Conservation (phyloP, 2,113 vertebrate species). For the Stegastes partitus region DNA sequence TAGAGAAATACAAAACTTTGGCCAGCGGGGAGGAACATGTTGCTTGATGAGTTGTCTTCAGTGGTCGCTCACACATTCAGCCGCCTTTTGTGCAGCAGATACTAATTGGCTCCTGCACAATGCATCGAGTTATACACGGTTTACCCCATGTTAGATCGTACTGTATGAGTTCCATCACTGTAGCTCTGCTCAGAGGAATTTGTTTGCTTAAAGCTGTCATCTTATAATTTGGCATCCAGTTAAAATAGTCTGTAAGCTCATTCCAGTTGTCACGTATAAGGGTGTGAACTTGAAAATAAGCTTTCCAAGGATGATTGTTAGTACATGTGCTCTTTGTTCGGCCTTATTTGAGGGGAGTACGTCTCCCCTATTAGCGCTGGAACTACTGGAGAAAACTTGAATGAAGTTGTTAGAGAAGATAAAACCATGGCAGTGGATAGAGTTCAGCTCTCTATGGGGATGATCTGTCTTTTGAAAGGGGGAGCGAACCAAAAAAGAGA, state of each 20-base stretch:
- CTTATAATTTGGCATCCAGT: slow-evolving; percentile 45
- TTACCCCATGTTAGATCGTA: slow-evolving; percentile 40
- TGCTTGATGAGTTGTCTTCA: slow-evolving; percentile 39
- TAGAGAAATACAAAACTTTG: slow-evolving; percentile 63
- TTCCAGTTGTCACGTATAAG: slow-evolving; percentile 7
- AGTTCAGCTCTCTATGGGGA: slow-evolving; percentile 42
- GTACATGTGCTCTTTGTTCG: slow-evolving; percentile 18
- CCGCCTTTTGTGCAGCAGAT: slow-evolving; percentile 30
- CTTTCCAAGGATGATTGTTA: slow-evolving; percentile 22
- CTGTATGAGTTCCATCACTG: slow-evolving; percentile 28
- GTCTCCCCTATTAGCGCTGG: slow-evolving; percentile 6
- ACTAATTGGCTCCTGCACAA: slow-evolving; percentile 38
- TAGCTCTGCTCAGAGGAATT: slow-evolving; percentile 18
- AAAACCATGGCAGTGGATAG: slow-evolving; percentile 22
- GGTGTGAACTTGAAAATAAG: slow-evolving; percentile 37
- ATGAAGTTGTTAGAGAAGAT: slow-evolving; percentile 54
- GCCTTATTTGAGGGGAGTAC: slow-evolving; percentile 4
- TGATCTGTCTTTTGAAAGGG: slow-evolving; percentile 58
- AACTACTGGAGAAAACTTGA: slow-evolving; percentile 30
- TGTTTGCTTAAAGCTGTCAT: slow-evolving; percentile 44
- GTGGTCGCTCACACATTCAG: slow-evolving; percentile 44
- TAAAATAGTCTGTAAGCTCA: slow-evolving; percentile 40
- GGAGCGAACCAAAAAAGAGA: slow-evolving; percentile 8
- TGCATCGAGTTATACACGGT: slow-evolving; percentile 23
- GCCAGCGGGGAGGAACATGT: slow-evolving; percentile 41